Percentiles rank a stretch among this genome's conserved stretches.
Conservation (phyloP, 2,888 invertebrate genomes). For the Drosophila cognata region DNA sequence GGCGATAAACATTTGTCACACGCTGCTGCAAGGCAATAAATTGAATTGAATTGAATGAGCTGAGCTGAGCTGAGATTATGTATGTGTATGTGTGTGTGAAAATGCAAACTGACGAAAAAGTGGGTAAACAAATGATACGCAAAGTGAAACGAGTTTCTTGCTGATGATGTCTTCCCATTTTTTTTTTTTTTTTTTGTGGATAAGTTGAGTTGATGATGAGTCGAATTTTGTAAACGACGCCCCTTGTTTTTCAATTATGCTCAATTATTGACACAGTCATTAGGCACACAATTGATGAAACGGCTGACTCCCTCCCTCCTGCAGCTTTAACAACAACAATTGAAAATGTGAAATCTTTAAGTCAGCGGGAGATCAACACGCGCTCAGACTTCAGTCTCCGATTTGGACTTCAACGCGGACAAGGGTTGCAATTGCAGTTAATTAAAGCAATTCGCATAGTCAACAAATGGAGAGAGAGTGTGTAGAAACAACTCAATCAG, state of each 20-base stretch:
- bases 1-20: conserved; percentile 42
- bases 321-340: conserved; percentile 32
- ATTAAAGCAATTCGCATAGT: conserved; percentile 59
- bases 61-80: conserved; percentile 11
- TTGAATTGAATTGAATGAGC: conserved; percentile 34
- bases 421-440: conserved; percentile 68
- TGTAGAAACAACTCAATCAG: conserved; percentile 45
- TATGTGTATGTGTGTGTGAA: conserved; percentile 3
- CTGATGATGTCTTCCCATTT: conserved; percentile 12
- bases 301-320: conserved; percentile 33
- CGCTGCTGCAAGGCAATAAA: conserved; percentile 43
- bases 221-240: conserved; percentile 51
- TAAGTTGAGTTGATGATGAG: conserved; percentile 34
- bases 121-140: conserved; percentile 69
- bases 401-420: conserved; percentile 16
- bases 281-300: conserved; percentile 70
- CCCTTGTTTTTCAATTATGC: conserved; percentile 77
- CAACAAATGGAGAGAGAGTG: conserved; percentile 1
- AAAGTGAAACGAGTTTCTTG: conserved; percentile 37
- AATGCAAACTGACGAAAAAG: conserved; percentile 46
- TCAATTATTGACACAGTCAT: conserved; percentile 79
- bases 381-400: conserved; percentile 40
- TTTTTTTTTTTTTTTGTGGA: conserved; percentile 11
- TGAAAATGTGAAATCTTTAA: conserved; percentile 73
- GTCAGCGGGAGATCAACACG: conserved; percentile 73